Evolutionary conservation across 2,113 vertebrate species (phyloP), one percentile per base, ranked within the genome.

Genomic region (Todiramphus chloris): DNA sequence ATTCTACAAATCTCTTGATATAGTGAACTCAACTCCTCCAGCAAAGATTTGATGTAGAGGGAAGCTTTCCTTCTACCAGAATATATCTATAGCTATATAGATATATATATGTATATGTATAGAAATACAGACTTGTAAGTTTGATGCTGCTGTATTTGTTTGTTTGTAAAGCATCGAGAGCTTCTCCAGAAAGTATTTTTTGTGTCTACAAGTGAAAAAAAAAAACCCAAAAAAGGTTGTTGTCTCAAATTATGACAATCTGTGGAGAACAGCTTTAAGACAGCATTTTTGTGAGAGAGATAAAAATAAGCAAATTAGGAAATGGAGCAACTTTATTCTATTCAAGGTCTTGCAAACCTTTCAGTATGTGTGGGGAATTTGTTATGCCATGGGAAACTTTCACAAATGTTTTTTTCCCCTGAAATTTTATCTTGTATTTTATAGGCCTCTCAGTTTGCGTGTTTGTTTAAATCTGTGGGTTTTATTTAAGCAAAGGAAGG

Each of bases 1-100:
- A 83, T 94, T 95, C 85, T 87, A 70, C 75, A 95, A 83, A 83
- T 93, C 81, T 97, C 95, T 85, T 75, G 85, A 83, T 58, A 72
- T 28, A 68, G 63, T 76, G 23, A 93, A 93, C 63, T 96, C 81
- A 60, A 74, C 74, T 94, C 86, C 77, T 87, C 93, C 79, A 83
- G 72, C 30, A 48, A 87, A 93, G 56, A 39, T 74, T 33, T 62
- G 60, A 88, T 89, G 79, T 62, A 97, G 89, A 92, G n/a, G 43
- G 81, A 94, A 79, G 17, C 46, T 74, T 81, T 91, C 48, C 73
- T 94, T 90, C 76, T 66, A 62, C 15, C 85, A 56, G 46, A 90
- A 88, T 5, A 72, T 17, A n/a, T 0, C 51, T 19, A n/a, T 13
- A 20, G 37, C 37, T 4, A 11, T 13, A 30, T 10, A 46, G 4